Base-by-base conservation (phyloP, 2,888 invertebrate species). In the Eristalinus sepulchralis region DNA sequence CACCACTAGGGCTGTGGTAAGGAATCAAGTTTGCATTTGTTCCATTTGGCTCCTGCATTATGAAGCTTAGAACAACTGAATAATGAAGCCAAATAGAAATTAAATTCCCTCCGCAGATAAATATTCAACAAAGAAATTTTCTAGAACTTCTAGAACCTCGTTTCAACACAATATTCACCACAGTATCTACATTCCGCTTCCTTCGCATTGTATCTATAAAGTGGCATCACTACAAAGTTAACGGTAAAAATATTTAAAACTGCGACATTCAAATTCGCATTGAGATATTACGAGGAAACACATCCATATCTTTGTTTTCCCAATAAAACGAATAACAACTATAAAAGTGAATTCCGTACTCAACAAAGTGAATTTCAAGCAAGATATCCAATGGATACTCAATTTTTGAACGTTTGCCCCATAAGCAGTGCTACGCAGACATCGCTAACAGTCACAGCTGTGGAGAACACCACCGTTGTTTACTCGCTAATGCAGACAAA, bases 401-500 rank as follows among this genome's bases (percentile, higher is more conserved):
- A 17, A 8, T 1, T 5, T 6, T n/a, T 60, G n/a, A 27, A 60
- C 60, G 8, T 67, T n/a, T 0, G 17, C 6, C 27, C 59, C 2
- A 10, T 36, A 8, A 10, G 34, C 5, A 27, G 36, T 13, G 8
- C 27, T 47, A 62, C 47, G 13, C 57, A 33, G 64, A 20, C 63
- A 1, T 60, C 63, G 5, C n/a, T 36, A 9, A 53, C 63, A 1
- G 20, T 34, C 10, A 72, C 27, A n/a, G 20, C 34, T 11, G 17
- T 55, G 0, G 55, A 80, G 3, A 60, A 20, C 6, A 11, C 73
- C 1, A 22, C 70, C 1, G 39, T 47, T 13, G 20, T 66, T 2
- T 62, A 88, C n/a, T 57, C 57, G 57, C 57, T 57, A 5, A 89
- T 91, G 80, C 90, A 90, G 81, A 89, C 89, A 70, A 90, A 90